These are phyloP conservation scores for Heptranchias perlo DNA, from an alignment of 2,113 vertebrate genomes.

Conservation along the genomic window DNA sequence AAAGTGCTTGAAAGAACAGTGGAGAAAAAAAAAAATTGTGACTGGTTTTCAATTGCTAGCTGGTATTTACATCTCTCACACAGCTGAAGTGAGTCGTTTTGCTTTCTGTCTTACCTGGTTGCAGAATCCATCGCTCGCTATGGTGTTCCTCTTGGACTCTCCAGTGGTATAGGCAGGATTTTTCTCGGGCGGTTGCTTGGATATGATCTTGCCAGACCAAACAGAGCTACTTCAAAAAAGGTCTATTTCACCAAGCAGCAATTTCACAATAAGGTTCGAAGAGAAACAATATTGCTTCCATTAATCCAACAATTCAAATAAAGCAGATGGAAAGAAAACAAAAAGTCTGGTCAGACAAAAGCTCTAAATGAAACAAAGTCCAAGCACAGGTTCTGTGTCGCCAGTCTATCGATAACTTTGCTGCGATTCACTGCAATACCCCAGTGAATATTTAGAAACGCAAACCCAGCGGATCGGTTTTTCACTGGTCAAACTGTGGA, in stretches of 20 bases:
- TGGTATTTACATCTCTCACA: neutral
- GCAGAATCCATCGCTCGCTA: too few species aligned
- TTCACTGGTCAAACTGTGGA: too few species aligned
- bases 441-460: too few species aligned
- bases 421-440: too few species aligned
- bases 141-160: too few species aligned
- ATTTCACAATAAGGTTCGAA: neutral
- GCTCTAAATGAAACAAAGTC: too few species aligned
- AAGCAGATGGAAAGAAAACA: neutral
- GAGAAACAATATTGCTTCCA: neutral
- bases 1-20: neutral
- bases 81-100: too few species aligned
- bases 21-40: neutral
- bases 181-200: neutral
- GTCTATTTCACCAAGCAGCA: neutral
- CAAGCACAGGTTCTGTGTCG: too few species aligned
- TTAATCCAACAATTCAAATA: neutral
- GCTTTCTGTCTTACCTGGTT: too few species aligned
- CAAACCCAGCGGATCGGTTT: too few species aligned
- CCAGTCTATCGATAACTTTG: too few species aligned
- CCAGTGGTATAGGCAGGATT: neutral
- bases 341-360: too few species aligned
- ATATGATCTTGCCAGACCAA: neutral
- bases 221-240: neutral
- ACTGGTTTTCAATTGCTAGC: neutral